Evolutionary conservation across 2,113 vertebrate genomes (phyloP).

Genomic region (Leucoraja erinaceus): DNA sequence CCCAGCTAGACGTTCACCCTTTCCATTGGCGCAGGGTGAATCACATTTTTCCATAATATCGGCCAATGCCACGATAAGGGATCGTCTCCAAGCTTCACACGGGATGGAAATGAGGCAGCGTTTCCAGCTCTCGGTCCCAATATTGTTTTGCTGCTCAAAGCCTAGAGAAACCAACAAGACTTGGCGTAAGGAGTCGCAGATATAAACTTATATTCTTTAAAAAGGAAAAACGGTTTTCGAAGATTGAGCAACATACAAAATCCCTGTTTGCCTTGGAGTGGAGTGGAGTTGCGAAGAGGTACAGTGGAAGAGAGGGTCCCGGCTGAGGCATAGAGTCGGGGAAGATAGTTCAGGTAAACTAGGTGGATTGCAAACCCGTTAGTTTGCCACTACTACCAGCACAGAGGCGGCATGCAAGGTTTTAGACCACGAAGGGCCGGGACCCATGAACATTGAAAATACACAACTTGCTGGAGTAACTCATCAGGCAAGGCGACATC

Average conservation of each 20-base stretch:
- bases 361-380: no score
- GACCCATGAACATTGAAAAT: no score
- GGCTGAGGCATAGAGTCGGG: no score
- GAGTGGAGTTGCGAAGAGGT: neutral
- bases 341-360: neutral
- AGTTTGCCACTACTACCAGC: no score
- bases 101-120: neutral
- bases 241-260: neutral
- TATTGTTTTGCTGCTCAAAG: neutral
- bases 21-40: constrained; percentile 43
- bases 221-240: neutral
- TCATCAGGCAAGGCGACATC: no score
- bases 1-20: constrained; percentile 45
- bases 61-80: constrained; percentile 42
- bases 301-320: neutral
- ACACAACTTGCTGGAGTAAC: no score
- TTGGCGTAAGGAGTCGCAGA: neutral
- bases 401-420: no score
- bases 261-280: neutral
- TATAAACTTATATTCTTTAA: neutral
- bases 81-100: constrained; percentile 7
- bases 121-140: neutral
- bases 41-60: constrained; percentile 65
- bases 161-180: no score
- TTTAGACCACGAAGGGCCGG: no score